phyloP scores from a whole-genome alignment of 2,113 vertebrate genomes.

The Myrmophylax atrothorax region DNA sequence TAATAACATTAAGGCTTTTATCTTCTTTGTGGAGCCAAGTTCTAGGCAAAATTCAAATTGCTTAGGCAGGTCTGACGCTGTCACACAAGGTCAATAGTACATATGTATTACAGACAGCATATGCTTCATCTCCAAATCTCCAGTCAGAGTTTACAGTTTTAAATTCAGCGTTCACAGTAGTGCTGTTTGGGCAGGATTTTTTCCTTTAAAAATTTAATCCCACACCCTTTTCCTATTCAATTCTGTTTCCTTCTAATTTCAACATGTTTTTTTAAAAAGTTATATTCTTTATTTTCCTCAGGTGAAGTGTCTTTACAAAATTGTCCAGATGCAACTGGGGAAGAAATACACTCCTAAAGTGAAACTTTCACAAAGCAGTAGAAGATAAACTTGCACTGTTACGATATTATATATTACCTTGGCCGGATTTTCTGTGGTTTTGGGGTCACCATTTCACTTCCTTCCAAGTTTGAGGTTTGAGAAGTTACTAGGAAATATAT shows the following conservation, averaged over 20 bases:
- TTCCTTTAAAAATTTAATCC: neutral
- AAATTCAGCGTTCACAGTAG: neutral
- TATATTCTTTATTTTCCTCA: neutral
- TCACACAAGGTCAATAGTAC: neutral
- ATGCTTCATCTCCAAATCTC: neutral
- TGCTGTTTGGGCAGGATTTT: neutral
- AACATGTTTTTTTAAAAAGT: neutral
- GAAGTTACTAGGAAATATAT: slow-evolving; percentile 8
- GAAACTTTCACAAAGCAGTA: neutral
- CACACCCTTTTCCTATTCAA: neutral
- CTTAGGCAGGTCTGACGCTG: neutral
- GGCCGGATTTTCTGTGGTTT: slow-evolving; percentile 29
- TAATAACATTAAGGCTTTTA: neutral
- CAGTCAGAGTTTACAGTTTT: neutral
- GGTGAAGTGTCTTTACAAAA: neutral
- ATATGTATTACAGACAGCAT: neutral
- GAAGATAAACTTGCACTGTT: slow-evolving; percentile 1
- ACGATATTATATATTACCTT: neutral
- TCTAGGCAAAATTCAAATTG: neutral
- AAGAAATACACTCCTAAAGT: neutral
- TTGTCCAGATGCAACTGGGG: neutral
- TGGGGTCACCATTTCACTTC: neutral
- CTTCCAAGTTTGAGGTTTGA: slow-evolving; percentile 26
- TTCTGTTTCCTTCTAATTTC: neutral
- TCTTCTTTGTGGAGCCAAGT: neutral